These are phyloP conservation scores for fruit fly (Drosophila melanogaster) DNA, from an alignment of 1,140 invertebrate species.

Conservation along the genomic window DNA sequence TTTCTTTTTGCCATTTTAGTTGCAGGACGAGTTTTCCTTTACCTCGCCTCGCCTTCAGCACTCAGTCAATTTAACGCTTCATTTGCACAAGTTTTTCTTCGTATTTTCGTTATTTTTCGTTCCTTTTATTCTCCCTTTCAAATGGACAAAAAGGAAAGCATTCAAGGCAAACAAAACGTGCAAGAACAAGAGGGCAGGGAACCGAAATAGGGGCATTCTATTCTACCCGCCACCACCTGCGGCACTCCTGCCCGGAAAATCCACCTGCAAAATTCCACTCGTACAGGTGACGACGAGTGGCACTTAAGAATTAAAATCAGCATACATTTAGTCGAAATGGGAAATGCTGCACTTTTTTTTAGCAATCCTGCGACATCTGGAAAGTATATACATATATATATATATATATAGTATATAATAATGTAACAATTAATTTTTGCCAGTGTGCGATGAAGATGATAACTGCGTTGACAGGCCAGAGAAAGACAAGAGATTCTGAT, in stretches of 20 bases:
- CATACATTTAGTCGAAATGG: constrained; percentile 25
- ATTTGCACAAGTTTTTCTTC: constrained; percentile 58
- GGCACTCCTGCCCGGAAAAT: neutral
- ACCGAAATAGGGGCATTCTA: constrained; percentile 16
- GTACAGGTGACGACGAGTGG: constrained; percentile 36
- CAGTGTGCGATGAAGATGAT: constrained; percentile 28
- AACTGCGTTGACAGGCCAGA: constrained; percentile 18
- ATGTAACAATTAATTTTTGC: neutral
- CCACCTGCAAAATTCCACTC: constrained; percentile 14
- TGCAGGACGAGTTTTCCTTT: constrained; percentile 2
- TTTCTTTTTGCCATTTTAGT: constrained; percentile 10
- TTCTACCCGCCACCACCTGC: neutral
- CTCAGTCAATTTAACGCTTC: constrained; percentile 74
- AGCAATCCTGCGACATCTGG: no score
- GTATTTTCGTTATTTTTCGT: constrained; percentile 22
- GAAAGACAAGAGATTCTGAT: constrained; percentile 38
- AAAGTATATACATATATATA: no score
- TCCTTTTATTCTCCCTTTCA: constrained; percentile 23
- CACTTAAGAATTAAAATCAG: constrained; percentile 48
- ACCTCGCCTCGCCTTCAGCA: constrained; percentile 2
- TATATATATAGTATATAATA: no score
- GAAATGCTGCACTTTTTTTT: no score
- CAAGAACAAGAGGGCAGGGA: neutral
- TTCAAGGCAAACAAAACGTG: constrained; percentile 34
- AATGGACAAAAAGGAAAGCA: constrained; percentile 43